Evolutionary conservation across 2,113 vertebrate genomes (phyloP).

Genomic region (Bujurquina vittata): DNA sequence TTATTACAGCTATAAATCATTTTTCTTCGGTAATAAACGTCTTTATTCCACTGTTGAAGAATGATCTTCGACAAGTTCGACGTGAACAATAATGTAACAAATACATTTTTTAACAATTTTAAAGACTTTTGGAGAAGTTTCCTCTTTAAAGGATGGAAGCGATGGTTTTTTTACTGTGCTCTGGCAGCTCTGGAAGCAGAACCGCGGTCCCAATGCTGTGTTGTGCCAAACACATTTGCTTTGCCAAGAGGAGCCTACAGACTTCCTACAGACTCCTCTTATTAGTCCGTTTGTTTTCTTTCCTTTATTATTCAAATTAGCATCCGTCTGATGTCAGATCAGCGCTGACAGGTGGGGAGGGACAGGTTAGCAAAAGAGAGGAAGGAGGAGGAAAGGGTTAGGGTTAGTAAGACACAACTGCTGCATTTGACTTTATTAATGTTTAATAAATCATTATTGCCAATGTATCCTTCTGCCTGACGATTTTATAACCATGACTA

Average conservation of each 20-base stretch:
- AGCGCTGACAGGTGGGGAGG: no score
- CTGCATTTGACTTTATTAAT: not conserved
- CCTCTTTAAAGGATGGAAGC: not conserved
- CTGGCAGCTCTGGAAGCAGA: no score
- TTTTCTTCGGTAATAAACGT: conserved; percentile 20
- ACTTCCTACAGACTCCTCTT: no score
- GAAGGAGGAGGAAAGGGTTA: no score
- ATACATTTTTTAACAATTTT: not conserved
- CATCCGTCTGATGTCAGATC: no score
- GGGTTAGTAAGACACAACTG: no score
- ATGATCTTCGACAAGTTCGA: conserved; percentile 17
- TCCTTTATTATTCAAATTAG: no score
- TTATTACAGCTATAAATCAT: conserved; percentile 56
- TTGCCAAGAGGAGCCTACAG: no score
- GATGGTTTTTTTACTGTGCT: not conserved
- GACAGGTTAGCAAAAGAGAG: no score
- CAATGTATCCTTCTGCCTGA: not conserved
- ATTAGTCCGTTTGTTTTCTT: no score
- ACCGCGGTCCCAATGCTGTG: no score
- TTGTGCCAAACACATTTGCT: no score
- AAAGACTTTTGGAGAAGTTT: not conserved
- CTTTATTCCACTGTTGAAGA: conserved; percentile 17
- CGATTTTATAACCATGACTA: fast-evolving
- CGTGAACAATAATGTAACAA: conserved; percentile 12
- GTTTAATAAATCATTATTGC: not conserved